phyloP scores from a whole-genome alignment of 1,140 invertebrate genomes.

The Cyclina sinensis region DNA sequence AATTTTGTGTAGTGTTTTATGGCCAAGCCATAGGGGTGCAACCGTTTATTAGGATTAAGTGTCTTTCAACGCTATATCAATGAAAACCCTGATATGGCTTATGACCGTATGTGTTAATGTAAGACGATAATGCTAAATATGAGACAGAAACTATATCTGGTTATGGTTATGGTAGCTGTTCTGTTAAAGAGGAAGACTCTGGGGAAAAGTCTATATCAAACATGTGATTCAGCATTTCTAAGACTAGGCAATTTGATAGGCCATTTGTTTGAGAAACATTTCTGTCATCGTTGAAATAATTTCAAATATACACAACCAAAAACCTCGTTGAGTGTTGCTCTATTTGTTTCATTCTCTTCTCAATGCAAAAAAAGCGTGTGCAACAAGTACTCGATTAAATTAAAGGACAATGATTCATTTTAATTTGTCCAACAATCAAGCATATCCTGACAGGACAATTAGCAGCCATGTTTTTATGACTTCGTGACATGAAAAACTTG shows the following conservation, averaged over 20 bases:
- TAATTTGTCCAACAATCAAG: slow-evolving; percentile 31
- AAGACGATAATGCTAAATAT: slow-evolving; percentile 17
- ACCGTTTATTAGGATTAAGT: slow-evolving; percentile 20
- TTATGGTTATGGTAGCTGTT: too few species aligned
- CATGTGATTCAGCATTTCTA: not conserved
- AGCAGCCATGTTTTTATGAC: slow-evolving; percentile 49
- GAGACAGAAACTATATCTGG: slow-evolving; percentile 13
- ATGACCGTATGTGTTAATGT: not conserved
- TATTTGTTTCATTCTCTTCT: too few species aligned
- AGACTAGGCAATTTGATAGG: too few species aligned
- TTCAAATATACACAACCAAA: too few species aligned
- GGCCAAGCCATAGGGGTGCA: slow-evolving; percentile 1
- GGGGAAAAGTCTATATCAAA: too few species aligned
- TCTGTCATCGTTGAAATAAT: too few species aligned
- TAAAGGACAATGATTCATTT: slow-evolving; percentile 36
- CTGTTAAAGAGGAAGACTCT: too few species aligned
- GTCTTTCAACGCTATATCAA: slow-evolving; percentile 17
- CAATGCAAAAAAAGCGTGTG: too few species aligned
- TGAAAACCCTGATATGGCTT: slow-evolving; percentile 20
- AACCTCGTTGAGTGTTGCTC: too few species aligned
- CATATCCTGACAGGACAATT: slow-evolving; percentile 41
- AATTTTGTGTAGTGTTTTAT: slow-evolving; percentile 34
- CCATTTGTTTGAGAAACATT: too few species aligned
- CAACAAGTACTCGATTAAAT: slow-evolving; percentile 37
- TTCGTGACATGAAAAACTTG: slow-evolving; percentile 38